phyloP scores from a whole-genome alignment of 1,140 invertebrate species.

The Aphelenchoides besseyi region DNA sequence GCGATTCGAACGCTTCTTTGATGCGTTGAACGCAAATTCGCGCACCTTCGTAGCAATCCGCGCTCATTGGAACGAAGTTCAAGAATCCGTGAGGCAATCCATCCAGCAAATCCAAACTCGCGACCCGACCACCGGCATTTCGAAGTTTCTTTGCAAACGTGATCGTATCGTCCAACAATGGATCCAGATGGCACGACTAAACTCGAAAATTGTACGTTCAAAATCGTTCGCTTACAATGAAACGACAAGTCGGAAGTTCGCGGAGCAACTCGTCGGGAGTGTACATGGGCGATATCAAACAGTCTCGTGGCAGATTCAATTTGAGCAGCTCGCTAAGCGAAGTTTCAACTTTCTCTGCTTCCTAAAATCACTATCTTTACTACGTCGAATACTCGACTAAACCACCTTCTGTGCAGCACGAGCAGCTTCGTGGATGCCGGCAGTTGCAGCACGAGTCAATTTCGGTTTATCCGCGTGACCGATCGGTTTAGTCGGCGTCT shows the following conservation, averaged over 20 bases:
- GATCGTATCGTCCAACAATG: slow-evolving; percentile 90
- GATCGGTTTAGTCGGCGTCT: slow-evolving; percentile 22
- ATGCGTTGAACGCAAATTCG: slow-evolving; percentile 9
- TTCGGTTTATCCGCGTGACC: slow-evolving; percentile 52
- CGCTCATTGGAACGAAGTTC: slow-evolving; percentile 72
- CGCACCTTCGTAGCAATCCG: slow-evolving; percentile 72
- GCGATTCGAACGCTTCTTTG: slow-evolving; percentile 7
- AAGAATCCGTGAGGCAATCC: slow-evolving; percentile 95
- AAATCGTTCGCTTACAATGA: slow-evolving; percentile 32
- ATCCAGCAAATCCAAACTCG: slow-evolving; percentile 76
- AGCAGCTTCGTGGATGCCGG: slow-evolving; percentile 43
- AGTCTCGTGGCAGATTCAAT: slow-evolving; percentile 73
- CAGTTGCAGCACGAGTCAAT: slow-evolving; percentile 46
- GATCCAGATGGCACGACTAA: slow-evolving; percentile 84
- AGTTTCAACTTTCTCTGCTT: slow-evolving; percentile 36
- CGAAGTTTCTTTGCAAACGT: slow-evolving; percentile 85
- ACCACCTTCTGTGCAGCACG: slow-evolving; percentile 19
- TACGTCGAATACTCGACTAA: not conserved
- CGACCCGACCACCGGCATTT: slow-evolving; percentile 72
- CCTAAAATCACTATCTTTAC: not conserved
- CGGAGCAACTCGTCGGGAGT: slow-evolving; percentile 75
- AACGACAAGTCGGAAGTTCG: slow-evolving; percentile 70
- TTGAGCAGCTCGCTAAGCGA: slow-evolving; percentile 59
- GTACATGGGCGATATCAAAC: slow-evolving; percentile 79
- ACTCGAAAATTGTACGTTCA: slow-evolving; percentile 48